Evolutionary conservation across 2,797 vertebrate genomes (phyloP).

Genomic region (Neopelma chrysocephalum): DNA sequence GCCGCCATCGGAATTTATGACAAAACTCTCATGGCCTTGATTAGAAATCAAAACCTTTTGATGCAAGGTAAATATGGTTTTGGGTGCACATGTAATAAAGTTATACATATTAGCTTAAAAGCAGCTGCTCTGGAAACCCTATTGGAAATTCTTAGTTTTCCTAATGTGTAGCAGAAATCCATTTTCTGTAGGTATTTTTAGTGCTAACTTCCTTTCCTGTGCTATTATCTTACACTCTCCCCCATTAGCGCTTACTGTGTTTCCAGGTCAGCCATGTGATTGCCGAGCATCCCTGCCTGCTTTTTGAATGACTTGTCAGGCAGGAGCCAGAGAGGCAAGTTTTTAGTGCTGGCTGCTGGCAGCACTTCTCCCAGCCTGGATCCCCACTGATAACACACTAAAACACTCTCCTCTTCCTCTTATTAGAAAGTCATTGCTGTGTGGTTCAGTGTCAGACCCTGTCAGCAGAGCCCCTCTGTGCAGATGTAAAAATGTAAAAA

Average conservation of each 20-base stretch:
- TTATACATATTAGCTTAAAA: conserved; percentile 46
- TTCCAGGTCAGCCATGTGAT: conserved; percentile 66
- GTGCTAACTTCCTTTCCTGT: conserved; percentile 55
- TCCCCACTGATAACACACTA: background rate
- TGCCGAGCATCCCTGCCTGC: conserved; percentile 63
- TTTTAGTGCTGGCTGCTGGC: background rate
- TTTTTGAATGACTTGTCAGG: conserved; percentile 42
- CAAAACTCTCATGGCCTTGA: background rate
- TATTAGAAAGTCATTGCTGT: background rate
- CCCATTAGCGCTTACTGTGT: conserved; percentile 63
- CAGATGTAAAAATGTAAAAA: conserved; percentile 49
- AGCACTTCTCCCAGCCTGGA: background rate
- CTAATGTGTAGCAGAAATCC: conserved; percentile 66
- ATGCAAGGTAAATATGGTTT: background rate
- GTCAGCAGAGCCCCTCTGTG: conserved; percentile 27
- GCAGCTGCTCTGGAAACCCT: conserved; percentile 54
- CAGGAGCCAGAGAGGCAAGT: conserved; percentile 35
- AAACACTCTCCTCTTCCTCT: background rate
- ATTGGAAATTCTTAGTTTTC: conserved; percentile 64
- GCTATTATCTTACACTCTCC: conserved; percentile 62
- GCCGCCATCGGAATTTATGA: background rate
- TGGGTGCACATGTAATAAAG: background rate
- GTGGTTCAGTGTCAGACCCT: background rate
- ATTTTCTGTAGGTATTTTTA: conserved; percentile 75
- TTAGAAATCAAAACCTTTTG: background rate